Evolutionary conservation across 2,888 invertebrate species (phyloP), one percentile per base, ranked within the genome.

Genomic region (Morpho deidamia): DNA sequence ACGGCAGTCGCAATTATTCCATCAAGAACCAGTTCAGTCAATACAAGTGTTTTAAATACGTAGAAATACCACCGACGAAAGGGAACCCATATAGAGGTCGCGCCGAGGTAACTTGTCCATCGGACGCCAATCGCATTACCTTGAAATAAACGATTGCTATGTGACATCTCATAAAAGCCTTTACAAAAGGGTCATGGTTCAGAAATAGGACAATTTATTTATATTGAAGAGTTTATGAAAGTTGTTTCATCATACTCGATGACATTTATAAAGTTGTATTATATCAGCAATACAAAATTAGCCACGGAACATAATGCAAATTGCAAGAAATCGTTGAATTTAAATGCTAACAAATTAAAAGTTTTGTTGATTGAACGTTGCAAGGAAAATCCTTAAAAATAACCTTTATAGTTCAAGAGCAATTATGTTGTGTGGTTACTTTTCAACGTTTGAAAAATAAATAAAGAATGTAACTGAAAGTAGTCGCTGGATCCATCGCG

Each of bases 31-130:
- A 70, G 78, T 77, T 74, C 54, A 50, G 55, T 63, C 53, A 60
- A 56, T 59, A 55, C 62, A 58, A 63, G 55, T 63, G 62, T 62
- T 63, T 64, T 61, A 58, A 54, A 39, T 53, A 60, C 55, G 76
- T 78, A 77, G 75, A 78, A 79, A 79, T 81, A 75, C 72, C 69
- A 68, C 59, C 63, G 71, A 78, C 70, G 81, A 80, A 83, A 81
- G 78, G 80, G 61, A 67, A 55, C 60, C 61, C 48, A 59, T 42
- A 52, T 63, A 78, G 79, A 84, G 85, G 85, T 83, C 81, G 76
- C 53, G 55, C 60, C 66, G 83, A 84, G 84, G 83, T 82, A 78
- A 76, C 80, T 75, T 69, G 75, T 78, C 69, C 76, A 75, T 77
- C 76, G 66, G 70, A 63, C 72, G 68, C 64, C 64, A 63, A 66